A percentile compares a stretch with the other conserved stretches of the same genome.
Conservation (phyloP, 1,140 invertebrate species). For the Ericerus pela region DNA sequence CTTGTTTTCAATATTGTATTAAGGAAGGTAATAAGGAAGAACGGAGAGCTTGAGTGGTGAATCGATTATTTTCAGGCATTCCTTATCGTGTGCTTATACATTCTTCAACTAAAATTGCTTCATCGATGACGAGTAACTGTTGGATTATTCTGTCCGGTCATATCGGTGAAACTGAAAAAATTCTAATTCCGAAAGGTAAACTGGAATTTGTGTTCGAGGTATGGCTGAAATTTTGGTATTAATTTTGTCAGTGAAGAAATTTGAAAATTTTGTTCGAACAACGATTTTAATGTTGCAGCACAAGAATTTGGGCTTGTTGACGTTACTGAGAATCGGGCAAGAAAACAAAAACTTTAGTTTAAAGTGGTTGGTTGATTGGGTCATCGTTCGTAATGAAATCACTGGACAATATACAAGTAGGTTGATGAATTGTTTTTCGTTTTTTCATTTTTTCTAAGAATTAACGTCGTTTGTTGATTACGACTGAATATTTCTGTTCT, state of each 20-base stretch:
- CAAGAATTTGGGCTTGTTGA: conserved; percentile 88
- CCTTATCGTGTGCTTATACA: conserved; percentile 86
- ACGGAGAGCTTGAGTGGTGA: no score
- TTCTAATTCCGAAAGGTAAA: conserved; percentile 68
- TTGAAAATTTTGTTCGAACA: conserved; percentile 6
- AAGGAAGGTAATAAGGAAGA: no score
- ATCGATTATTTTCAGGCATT: conserved; percentile 45
- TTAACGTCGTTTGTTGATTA: no score
- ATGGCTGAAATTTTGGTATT: conserved; percentile 28
- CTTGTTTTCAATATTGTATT: no score
- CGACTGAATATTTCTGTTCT: no score
- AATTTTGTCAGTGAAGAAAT: not conserved
- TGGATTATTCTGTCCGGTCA: conserved; percentile 88
- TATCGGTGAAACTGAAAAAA: conserved; percentile 70
- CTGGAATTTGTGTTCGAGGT: conserved; percentile 87
- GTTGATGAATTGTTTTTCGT: no score
- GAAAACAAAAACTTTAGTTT: conserved; percentile 82
- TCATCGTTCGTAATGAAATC: conserved; percentile 85
- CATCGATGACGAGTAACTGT: conserved; percentile 76
- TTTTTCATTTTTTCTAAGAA: no score
- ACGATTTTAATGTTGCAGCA: conserved; percentile 43
- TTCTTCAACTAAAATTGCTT: conserved; percentile 59
- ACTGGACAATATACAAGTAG: no score
- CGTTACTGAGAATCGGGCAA: conserved; percentile 88
- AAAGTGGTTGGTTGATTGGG: conserved; percentile 91